A percentile compares a stretch with the other conserved stretches of the same genome.
These are phyloP conservation scores for Lagopus leucura DNA, from an alignment of 2,113 vertebrate genomes.

Conservation along the genomic window DNA sequence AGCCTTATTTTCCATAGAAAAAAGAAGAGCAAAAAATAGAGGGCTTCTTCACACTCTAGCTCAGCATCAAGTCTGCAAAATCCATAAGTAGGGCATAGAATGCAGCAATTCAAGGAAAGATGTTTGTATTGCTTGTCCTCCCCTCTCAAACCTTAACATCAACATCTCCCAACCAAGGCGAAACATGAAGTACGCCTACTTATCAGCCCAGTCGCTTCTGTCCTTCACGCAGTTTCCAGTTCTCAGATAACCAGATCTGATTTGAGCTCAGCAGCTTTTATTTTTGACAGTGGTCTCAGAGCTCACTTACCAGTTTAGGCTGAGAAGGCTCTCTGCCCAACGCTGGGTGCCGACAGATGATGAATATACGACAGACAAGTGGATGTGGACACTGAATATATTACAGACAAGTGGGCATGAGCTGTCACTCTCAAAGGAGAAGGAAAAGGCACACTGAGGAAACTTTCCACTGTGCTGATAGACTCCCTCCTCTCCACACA, in stretches of 20 bases:
- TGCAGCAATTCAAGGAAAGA: neutral
- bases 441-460: neutral
- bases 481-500: neutral
- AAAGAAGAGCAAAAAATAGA: neutral
- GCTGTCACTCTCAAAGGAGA: neutral
- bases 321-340: constrained; percentile 16
- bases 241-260: constrained; percentile 65
- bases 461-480: neutral
- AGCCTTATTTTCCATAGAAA: neutral
- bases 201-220: neutral
- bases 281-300: constrained; percentile 59
- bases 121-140: neutral
- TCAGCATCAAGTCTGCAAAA: neutral
- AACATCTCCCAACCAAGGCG: neutral
- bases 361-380: constrained; percentile 57
- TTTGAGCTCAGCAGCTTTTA: constrained; percentile 77
- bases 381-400: constrained; percentile 56
- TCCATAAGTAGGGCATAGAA: neutral
- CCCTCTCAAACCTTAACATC: neutral
- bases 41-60: neutral
- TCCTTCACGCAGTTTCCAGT: constrained; percentile 22
- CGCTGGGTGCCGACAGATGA: constrained; percentile 42
- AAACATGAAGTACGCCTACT: neutral
- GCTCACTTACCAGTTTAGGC: constrained; percentile 66
- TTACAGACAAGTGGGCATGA: constrained; percentile 43